These are phyloP conservation scores for Cephus pulcher DNA, from an alignment of 2,888 invertebrate species.

Conservation along the genomic window DNA sequence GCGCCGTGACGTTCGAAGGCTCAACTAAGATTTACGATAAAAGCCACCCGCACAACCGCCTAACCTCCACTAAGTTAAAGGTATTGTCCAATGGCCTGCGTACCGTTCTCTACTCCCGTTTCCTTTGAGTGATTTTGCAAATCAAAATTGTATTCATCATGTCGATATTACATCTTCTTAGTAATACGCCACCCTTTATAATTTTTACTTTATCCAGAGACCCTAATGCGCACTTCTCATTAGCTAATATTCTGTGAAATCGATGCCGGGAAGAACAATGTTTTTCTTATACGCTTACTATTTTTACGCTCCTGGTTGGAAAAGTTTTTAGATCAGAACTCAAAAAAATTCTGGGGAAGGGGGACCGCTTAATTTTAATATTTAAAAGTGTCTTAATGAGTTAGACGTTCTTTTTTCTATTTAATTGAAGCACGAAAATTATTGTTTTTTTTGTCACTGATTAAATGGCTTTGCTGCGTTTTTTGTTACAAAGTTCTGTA, in stretches of 20 bases:
- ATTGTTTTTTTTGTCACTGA: no score
- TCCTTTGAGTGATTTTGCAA: not conserved
- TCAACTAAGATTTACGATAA: conserved; percentile 25
- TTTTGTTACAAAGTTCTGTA: no score
- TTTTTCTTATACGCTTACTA: not conserved
- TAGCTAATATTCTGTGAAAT: not conserved
- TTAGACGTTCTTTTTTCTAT: no score
- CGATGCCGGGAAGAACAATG: not conserved
- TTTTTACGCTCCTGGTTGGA: no score
- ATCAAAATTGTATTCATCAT: not conserved
- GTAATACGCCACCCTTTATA: not conserved
- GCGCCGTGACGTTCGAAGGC: conserved; percentile 27
- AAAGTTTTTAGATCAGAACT: no score
- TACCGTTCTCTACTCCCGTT: not conserved
- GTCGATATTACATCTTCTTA: not conserved
- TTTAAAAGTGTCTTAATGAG: no score
- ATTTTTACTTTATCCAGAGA: not conserved
- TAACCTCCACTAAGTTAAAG: not conserved
- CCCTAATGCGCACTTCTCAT: not conserved
- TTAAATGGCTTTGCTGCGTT: no score
- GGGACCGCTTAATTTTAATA: no score
- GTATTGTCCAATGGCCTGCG: not conserved
- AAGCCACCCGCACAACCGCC: conserved; percentile 10
- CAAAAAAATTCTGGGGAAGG: no score
- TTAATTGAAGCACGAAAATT: no score